phyloP scores from a whole-genome alignment of 2,888 invertebrate genomes.

The Prosapia bicincta region DNA sequence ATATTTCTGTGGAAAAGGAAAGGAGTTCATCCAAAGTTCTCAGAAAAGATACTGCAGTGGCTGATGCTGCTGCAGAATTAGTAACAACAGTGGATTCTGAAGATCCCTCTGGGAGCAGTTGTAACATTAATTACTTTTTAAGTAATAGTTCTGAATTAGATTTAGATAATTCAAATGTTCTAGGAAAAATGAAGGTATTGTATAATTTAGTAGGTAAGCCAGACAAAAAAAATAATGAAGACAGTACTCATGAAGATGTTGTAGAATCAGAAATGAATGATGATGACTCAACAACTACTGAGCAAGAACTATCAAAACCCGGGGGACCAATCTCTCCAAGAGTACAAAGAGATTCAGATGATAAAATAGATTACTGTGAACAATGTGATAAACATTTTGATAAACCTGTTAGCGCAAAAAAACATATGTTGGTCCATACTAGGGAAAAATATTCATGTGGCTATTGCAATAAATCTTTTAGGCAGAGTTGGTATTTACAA shows the following conservation, averaged over 20 bases:
- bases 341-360: background rate
- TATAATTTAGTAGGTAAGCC: slow-evolving; percentile 13
- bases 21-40: background rate
- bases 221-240: background rate
- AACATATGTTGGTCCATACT: slow-evolving; percentile 10
- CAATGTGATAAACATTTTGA: slow-evolving; percentile 27
- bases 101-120: background rate
- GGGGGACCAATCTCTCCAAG: background rate
- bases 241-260: background rate
- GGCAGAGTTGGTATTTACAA: slow-evolving; percentile 18
- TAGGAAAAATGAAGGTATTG: slow-evolving; percentile 11
- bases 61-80: background rate
- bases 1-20: background rate
- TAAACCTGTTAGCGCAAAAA: slow-evolving; percentile 17
- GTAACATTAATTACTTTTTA: slow-evolving; percentile 11
- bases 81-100: background rate
- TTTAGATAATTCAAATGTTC: slow-evolving; percentile 2
- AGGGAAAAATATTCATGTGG: slow-evolving; percentile 12
- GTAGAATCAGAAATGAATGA: background rate
- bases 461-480: slow-evolving; percentile 21
- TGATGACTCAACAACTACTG: background rate
- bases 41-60: background rate
- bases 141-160: slow-evolving; percentile 6
- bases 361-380: slow-evolving; percentile 18
- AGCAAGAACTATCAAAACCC: background rate